A percentile compares a stretch with the other conserved stretches of the same genome.
Conservation (phyloP, 2,888 invertebrate species). For the Pyrrhosoma nymphula region DNA sequence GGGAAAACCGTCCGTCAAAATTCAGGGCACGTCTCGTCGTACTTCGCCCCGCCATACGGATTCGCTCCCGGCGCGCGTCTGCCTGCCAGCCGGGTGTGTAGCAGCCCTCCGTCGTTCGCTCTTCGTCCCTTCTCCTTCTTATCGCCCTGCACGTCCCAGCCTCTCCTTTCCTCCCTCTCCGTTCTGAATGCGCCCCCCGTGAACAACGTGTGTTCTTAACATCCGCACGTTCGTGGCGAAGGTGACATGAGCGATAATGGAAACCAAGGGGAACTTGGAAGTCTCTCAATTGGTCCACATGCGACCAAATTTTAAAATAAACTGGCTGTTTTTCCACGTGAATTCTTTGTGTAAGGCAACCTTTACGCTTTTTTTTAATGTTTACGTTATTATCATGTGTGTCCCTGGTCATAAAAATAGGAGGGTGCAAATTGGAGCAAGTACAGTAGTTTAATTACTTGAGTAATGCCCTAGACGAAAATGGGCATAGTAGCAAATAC, state of each 20-base stretch:
- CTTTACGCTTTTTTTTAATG: no score
- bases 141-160: neutral
- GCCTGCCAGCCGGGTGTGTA: neutral
- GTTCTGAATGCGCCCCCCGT: neutral
- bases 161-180: neutral
- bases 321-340: no score
- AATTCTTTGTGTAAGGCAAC: no score
- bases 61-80: neutral
- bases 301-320: no score
- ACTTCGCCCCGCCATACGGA: neutral
- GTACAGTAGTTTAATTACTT: no score
- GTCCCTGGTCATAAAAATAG: no score
- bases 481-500: no score
- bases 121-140: neutral
- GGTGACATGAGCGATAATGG: neutral
- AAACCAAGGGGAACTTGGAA: neutral
- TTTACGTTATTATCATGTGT: no score
- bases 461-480: no score
- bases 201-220: neutral
- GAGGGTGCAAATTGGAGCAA: no score
- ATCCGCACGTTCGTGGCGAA: neutral
- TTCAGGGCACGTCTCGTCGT: neutral
- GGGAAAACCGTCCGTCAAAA: neutral
- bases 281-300: no score
- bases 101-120: neutral